These are phyloP conservation scores for Ichneumoninae sp. DNA, from an alignment of 2,888 invertebrate species.

Conservation along the genomic window DNA sequence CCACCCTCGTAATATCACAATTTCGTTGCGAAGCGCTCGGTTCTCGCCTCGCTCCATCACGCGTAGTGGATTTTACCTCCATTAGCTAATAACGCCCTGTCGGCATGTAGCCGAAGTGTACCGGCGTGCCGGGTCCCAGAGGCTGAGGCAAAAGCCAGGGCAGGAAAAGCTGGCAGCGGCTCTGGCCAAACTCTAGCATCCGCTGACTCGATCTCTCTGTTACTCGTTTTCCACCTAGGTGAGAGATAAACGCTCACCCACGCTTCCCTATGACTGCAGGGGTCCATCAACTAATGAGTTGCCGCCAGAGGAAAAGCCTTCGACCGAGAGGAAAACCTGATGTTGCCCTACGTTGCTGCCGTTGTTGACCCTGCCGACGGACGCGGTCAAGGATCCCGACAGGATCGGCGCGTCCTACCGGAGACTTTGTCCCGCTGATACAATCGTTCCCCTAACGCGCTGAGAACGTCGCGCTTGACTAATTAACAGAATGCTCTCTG, in stretches of 20 bases:
- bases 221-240: slow-evolving; percentile 54
- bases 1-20: slow-evolving; percentile 68
- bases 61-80: slow-evolving; percentile 75
- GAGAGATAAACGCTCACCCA: slow-evolving; percentile 67
- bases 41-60: slow-evolving; percentile 71
- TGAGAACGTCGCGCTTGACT: slow-evolving; percentile 22
- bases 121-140: slow-evolving; percentile 1
- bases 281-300: slow-evolving; percentile 79
- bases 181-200: slow-evolving; percentile 57
- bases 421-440: slow-evolving; percentile 28
- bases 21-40: slow-evolving; percentile 68
- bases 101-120: slow-evolving; percentile 39
- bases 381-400: slow-evolving; percentile 18
- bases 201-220: slow-evolving; percentile 61
- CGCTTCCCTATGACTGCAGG: slow-evolving; percentile 44
- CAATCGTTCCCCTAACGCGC: neutral
- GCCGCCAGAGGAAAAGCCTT: slow-evolving; percentile 62
- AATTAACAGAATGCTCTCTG: slow-evolving; percentile 39
- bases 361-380: neutral
- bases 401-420: neutral
- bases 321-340: slow-evolving; percentile 8
- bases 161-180: slow-evolving; percentile 60
- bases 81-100: slow-evolving; percentile 79
- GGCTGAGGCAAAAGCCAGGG: slow-evolving; percentile 47
- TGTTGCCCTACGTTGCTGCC: neutral